Percentiles rank a stretch among this genome's conserved stretches.
These are phyloP conservation scores for Ptychoptera contaminata DNA, from an alignment of 2,888 invertebrate genomes.

Conservation along the genomic window DNA sequence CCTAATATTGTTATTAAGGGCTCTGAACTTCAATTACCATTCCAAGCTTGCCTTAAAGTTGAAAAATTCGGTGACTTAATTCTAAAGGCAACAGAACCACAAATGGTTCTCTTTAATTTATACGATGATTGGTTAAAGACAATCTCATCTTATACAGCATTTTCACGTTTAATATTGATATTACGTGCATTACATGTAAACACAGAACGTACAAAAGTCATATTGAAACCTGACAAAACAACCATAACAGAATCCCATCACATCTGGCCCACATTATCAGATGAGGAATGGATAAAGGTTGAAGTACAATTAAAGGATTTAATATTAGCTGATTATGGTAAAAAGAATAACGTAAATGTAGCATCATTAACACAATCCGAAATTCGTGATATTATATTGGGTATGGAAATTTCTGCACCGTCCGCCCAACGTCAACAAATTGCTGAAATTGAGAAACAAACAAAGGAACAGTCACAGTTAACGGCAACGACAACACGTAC, in stretches of 20 bases:
- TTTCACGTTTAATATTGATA: slow-evolving; percentile 92
- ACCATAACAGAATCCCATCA: slow-evolving; percentile 98
- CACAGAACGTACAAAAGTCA: slow-evolving; percentile 96
- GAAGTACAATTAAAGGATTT: slow-evolving; percentile 97
- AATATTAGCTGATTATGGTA: slow-evolving; percentile 97
- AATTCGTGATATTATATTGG: slow-evolving; percentile 96
- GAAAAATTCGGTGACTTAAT: slow-evolving; percentile 99
- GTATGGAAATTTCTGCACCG: slow-evolving; percentile 99
- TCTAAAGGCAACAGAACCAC: slow-evolving; percentile 96
- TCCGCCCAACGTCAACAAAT: slow-evolving; percentile 98
- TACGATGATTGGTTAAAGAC: slow-evolving; percentile 99
- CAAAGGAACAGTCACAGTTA: slow-evolving; percentile 95
- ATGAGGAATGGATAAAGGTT: slow-evolving; percentile 99
- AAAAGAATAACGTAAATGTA: slow-evolving; percentile 99
- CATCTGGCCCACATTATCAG: slow-evolving; percentile 95
- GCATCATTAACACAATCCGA: slow-evolving; percentile 98
- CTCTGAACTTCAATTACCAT: slow-evolving; percentile 93
- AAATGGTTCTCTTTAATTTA: slow-evolving; percentile 98
- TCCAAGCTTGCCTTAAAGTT: slow-evolving; percentile 96
- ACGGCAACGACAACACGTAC: slow-evolving; percentile 98
- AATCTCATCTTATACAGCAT: slow-evolving; percentile 97
- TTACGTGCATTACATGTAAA: slow-evolving; percentile 95
- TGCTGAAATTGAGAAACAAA: slow-evolving; percentile 99
- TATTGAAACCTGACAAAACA: slow-evolving; percentile 96
- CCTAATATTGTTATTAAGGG: slow-evolving; percentile 99